Evolutionary conservation across 2,113 vertebrate genomes (phyloP).

Genomic region (Brachyhypopomus occidentalis): DNA sequence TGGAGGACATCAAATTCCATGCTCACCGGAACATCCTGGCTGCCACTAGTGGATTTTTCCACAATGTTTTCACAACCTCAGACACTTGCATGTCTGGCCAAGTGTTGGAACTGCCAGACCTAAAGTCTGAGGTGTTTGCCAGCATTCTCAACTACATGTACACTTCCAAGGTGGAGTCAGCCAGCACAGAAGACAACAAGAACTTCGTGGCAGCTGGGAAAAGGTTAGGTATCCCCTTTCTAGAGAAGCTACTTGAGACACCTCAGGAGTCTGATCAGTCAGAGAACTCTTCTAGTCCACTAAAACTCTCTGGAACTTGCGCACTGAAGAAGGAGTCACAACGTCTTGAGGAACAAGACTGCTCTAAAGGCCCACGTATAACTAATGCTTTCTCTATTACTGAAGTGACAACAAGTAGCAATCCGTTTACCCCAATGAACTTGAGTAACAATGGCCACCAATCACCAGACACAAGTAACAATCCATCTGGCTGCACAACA

Average conservation of each 20-base stretch:
- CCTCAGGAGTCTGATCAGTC: constrained; percentile 54
- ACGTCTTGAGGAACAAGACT: constrained; percentile 80
- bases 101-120: constrained; percentile 91
- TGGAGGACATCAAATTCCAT: constrained; percentile 97
- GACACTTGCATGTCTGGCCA: constrained; percentile 85
- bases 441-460: constrained; percentile 81
- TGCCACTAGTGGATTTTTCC: constrained; percentile 94
- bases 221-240: constrained; percentile 93
- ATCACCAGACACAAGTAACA: constrained; percentile 73
- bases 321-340: constrained; percentile 69
- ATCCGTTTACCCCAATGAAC: constrained; percentile 87
- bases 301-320: constrained; percentile 44
- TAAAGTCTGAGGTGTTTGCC: constrained; percentile 96
- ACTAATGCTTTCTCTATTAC: constrained; percentile 98
- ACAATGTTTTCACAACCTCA: constrained; percentile 85
- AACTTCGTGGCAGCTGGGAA: constrained; percentile 90
- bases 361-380: constrained; percentile 88
- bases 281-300: constrained; percentile 52
- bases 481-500: constrained; percentile 62
- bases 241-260: constrained; percentile 81
- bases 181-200: constrained; percentile 79
- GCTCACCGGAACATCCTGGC: constrained; percentile 96
- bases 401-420: constrained; percentile 82
- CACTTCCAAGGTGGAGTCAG: constrained; percentile 86
- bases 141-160: constrained; percentile 97